Percentiles rank a stretch among this genome's conserved stretches.
phyloP scores from a whole-genome alignment of 2,797 vertebrate species.

The Lacerta bilineata region DNA sequence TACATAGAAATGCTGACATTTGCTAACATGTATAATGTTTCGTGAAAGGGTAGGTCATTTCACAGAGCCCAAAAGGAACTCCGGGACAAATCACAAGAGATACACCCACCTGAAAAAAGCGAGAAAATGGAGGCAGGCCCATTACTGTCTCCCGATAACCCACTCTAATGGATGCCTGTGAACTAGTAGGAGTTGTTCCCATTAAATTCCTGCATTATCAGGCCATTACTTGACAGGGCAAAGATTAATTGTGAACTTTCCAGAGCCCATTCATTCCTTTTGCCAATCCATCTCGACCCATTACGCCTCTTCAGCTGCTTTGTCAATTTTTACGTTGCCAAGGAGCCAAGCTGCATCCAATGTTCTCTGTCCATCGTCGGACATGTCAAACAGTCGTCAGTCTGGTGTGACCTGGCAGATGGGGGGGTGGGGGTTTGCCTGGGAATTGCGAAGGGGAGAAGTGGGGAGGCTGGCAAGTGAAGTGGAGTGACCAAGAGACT shows the following conservation, averaged over 20 bases:
- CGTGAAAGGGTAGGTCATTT: neutral
- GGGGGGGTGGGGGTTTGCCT: slow-evolving; percentile 49
- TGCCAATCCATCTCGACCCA: slow-evolving; percentile 71
- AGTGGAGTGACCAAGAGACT: neutral
- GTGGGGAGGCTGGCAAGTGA: neutral
- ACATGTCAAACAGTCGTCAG: slow-evolving; percentile 71
- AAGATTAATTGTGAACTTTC: slow-evolving; percentile 77
- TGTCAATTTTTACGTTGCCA: slow-evolving; percentile 76
- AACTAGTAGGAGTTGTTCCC: slow-evolving; percentile 62
- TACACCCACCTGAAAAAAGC: slow-evolving; percentile 56
- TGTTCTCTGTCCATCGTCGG: slow-evolving; percentile 62
- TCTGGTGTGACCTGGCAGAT: slow-evolving; percentile 62
- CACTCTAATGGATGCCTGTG: slow-evolving; percentile 66
- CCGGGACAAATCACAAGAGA: slow-evolving; percentile 29
- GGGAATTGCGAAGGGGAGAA: slow-evolving; percentile 27
- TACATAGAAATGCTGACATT: neutral
- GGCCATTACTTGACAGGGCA: slow-evolving; percentile 75
- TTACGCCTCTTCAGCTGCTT: slow-evolving; percentile 68
- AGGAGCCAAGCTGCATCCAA: slow-evolving; percentile 69
- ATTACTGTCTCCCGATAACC: slow-evolving; percentile 60
- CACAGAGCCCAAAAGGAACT: neutral
- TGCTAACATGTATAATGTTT: neutral
- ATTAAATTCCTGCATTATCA: slow-evolving; percentile 76
- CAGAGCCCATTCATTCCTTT: slow-evolving; percentile 72
- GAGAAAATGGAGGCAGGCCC: slow-evolving; percentile 56